Conservation (phyloP, 1,140 invertebrate species). For the Luehdorfia chinensis region DNA sequence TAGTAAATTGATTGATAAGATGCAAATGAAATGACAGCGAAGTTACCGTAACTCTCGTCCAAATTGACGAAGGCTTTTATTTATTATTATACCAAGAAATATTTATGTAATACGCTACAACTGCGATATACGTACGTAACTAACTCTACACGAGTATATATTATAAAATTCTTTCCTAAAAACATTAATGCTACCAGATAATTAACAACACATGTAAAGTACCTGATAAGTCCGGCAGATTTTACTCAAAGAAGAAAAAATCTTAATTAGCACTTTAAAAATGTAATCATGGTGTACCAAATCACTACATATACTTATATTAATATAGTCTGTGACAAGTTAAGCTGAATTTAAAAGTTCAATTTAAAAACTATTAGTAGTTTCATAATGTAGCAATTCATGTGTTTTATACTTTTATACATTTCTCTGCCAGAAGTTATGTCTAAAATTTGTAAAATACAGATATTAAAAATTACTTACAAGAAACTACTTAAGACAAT, state of each 20-base stretch:
- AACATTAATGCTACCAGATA: not conserved
- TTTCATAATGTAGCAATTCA: not conserved
- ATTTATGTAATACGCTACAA: constrained; percentile 10
- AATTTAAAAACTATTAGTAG: not conserved
- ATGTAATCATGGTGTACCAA: not conserved
- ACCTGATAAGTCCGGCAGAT: not conserved
- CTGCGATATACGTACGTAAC: not conserved
- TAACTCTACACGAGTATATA: not conserved
- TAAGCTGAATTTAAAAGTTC: no score
- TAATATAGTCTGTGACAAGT: not conserved
- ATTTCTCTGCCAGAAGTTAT: no score
- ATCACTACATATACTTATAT: not conserved
- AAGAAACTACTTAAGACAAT: no score
- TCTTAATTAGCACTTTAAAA: not conserved
- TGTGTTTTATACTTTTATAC: no score
- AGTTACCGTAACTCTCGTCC: constrained; percentile 18
- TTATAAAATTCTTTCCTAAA: not conserved
- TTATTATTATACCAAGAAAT: constrained; percentile 7
- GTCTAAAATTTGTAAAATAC: no score
- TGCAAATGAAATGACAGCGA: constrained; percentile 27
- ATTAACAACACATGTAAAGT: not conserved
- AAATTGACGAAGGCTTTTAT: constrained; percentile 8
- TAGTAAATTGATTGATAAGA: constrained; percentile 26
- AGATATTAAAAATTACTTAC: no score
- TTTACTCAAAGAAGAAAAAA: not conserved